These are phyloP conservation scores for Sebastes glaucus DNA, from an alignment of 2,797 vertebrate genomes.

Conservation along the genomic window DNA sequence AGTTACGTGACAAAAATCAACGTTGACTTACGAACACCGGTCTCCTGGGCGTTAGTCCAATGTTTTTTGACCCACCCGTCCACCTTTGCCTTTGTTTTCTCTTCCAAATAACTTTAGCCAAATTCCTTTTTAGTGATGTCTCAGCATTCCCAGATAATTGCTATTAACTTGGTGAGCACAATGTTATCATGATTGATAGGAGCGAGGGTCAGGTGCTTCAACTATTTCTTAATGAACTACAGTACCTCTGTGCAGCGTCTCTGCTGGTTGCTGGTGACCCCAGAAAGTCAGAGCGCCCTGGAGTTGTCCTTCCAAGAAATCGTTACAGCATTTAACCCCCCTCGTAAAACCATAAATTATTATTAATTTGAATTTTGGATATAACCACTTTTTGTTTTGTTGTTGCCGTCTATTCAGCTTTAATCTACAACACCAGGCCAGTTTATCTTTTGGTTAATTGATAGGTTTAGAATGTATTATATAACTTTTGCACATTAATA, in stretches of 20 bases:
- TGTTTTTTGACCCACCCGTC: too few relatives aligned
- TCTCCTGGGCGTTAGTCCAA: too few relatives aligned
- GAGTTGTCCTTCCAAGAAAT: not conserved
- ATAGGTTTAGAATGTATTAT: conserved; percentile 45
- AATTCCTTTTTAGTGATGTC: not conserved
- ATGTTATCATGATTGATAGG: not conserved
- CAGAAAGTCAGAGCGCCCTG: not conserved
- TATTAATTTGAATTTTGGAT: not conserved
- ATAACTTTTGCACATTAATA: conserved; percentile 49
- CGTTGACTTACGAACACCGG: too few relatives aligned
- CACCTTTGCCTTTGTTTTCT: not conserved
- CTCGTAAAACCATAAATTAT: not conserved
- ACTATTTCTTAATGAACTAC: not conserved
- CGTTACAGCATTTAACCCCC: not conserved
- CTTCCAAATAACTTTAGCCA: not conserved
- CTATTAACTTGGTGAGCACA: not conserved
- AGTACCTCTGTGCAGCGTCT: not conserved
- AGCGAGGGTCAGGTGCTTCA: not conserved
- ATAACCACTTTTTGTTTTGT: conserved; percentile 35
- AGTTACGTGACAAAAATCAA: too few relatives aligned
- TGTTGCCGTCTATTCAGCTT: conserved; percentile 7
- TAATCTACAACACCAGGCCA: conserved; percentile 26
- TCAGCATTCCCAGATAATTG: not conserved
- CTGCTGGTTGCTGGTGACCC: not conserved
- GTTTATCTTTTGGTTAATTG: conserved; percentile 40